Conservation (phyloP, 2,888 invertebrate genomes). For the Cerceris rybyensis region DNA sequence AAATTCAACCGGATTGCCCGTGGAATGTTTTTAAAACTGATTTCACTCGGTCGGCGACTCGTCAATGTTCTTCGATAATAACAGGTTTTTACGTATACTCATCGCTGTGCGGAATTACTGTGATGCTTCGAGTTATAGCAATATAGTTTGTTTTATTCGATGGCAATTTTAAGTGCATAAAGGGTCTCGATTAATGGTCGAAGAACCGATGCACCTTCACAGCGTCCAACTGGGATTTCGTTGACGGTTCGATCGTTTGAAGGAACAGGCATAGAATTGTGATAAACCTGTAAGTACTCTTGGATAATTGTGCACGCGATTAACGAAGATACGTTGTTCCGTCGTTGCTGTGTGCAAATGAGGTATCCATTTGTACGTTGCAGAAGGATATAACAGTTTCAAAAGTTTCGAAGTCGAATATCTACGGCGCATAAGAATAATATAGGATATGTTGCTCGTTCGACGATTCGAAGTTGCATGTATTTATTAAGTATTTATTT, state of each 20-base stretch:
- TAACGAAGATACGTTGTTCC: background rate
- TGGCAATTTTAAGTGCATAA: background rate
- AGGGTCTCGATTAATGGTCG: background rate
- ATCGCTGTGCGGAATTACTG: conserved; percentile 12
- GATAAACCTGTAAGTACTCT: conserved; percentile 13
- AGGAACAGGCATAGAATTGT: background rate
- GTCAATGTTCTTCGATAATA: conserved; percentile 16
- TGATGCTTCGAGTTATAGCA: conserved; percentile 26
- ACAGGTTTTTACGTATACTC: conserved; percentile 15
- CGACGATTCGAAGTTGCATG: too few species aligned
- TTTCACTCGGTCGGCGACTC: conserved; percentile 15
- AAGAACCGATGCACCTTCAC: background rate
- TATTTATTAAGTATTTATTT: too few species aligned
- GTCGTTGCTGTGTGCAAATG: background rate
- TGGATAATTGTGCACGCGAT: background rate
- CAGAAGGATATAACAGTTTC: too few species aligned
- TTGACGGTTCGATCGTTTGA: conserved; percentile 8
- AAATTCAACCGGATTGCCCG: background rate
- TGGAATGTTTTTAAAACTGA: background rate
- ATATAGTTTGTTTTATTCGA: conserved; percentile 17
- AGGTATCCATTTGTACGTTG: too few species aligned
- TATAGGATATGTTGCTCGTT: too few species aligned
- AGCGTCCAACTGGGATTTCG: conserved; percentile 1
- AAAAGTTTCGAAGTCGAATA: too few species aligned
- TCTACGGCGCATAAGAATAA: too few species aligned